Evolutionary conservation across 2,113 vertebrate species (phyloP).

Genomic region (Rissa tridactyla): DNA sequence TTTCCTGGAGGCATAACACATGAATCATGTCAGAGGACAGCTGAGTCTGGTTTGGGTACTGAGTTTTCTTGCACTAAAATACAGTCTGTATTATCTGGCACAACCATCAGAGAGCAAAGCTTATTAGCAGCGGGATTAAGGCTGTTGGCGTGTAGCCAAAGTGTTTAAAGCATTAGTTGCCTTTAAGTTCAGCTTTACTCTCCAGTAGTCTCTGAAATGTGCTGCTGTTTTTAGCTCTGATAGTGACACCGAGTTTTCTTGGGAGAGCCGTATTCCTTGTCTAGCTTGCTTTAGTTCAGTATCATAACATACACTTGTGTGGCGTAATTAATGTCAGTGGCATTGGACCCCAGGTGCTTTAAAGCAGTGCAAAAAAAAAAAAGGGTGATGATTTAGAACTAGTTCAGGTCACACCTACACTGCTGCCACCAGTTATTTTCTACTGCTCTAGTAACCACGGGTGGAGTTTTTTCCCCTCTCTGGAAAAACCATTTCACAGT

Average conservation of each 20-base stretch:
- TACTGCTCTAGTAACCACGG: background rate
- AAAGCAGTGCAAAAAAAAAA: background rate
- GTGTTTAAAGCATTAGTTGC: background rate
- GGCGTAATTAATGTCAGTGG: background rate
- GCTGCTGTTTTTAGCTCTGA: background rate
- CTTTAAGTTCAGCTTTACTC: background rate
- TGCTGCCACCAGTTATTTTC: background rate
- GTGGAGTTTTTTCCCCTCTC: background rate
- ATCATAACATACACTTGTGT: rapidly evolving
- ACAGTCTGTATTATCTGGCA: background rate
- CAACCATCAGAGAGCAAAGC: background rate
- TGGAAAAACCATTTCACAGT: background rate
- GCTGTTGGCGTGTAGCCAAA: background rate
- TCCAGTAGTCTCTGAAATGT: background rate
- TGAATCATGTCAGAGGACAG: background rate
- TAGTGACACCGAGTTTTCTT: background rate
- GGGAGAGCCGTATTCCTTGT: background rate
- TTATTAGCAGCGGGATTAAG: constrained; percentile 9
- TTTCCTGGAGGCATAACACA: background rate
- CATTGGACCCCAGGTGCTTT: background rate
- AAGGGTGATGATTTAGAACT: background rate
- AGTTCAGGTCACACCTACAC: background rate
- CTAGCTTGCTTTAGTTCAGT: background rate
- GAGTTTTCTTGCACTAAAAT: background rate
- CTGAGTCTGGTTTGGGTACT: background rate